Evolutionary conservation across 1,140 invertebrate genomes (phyloP), one percentile per base, ranked within the genome.

Genomic region (Aricia agestis): DNA sequence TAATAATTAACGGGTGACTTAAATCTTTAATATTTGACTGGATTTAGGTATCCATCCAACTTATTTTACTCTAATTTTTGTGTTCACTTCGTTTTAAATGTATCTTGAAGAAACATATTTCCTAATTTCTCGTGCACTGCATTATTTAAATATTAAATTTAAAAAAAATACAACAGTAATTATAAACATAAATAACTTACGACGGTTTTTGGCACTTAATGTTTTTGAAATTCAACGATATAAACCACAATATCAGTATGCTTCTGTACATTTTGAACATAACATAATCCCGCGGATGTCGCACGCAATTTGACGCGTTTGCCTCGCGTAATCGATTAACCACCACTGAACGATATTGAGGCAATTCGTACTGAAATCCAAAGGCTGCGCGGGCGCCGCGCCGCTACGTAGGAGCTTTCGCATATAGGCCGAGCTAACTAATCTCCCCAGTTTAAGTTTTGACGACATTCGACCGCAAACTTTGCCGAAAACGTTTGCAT

Each of bases 301-400:
- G 72, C 77, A 72, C 75, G 72, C 74, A 76, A 68, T 67, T 72
- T 69, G 61, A 74, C 72, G 72, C 80, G 88, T 84, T 82, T 79
- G 82, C 74, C 79, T 77, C 79, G 85, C 82, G 77, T 75, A 82
- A 83, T 82, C 76, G 83, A 74, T 80, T 82, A 80, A 79, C 80
- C 73, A 82, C 77, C 81, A 90, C 86, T 90, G 82, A 78, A 72
- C 73, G 78, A 73, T 74, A 76, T 70, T 73, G 73, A 82, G 75
- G 78, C 78, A 75, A 73, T 78, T 81, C 76, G 73, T 68, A 73
- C 74, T 66, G 63, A 79, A 80, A 76, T 76, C 71, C 75, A 78
- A 80, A 89, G 83, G 80, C 79, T 87, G 84, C 84, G 82, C 80
- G 71, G 68, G 76, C 84, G 85, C 72, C 75, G 76, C 84, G 85